A percentile compares a stretch with the other conserved stretches of the same genome.
phyloP scores from a whole-genome alignment of 2,797 vertebrate genomes.

The Poliocrania exsul region DNA sequence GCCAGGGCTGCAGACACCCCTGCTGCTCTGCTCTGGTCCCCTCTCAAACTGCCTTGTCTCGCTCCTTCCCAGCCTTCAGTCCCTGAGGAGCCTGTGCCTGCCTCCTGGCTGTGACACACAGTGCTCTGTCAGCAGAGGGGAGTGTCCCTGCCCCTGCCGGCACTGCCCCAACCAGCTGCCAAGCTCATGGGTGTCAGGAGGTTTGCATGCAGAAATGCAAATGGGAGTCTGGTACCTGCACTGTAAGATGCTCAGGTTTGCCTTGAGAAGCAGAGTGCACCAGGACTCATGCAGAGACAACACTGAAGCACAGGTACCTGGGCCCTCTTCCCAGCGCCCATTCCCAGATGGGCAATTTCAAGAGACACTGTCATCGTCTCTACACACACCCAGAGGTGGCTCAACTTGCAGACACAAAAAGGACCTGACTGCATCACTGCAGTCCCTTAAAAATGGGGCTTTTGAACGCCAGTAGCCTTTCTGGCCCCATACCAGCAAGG shows the following conservation, averaged over 20 bases:
- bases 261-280: neutral
- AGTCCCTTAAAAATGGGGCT: neutral
- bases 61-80: neutral
- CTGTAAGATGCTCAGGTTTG: neutral
- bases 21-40: neutral
- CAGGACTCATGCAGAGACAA: neutral
- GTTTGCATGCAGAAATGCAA: neutral
- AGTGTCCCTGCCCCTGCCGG: neutral
- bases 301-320: neutral
- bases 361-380: neutral
- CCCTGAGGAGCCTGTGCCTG: neutral
- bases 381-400: neutral
- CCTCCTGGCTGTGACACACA: neutral
- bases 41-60: neutral
- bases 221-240: fast-evolving
- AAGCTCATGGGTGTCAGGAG: neutral
- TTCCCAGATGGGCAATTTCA: neutral
- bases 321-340: neutral
- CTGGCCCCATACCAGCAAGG: neutral
- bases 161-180: neutral
- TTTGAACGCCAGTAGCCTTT: neutral
- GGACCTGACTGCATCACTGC: neutral
- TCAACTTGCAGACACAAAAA: neutral
- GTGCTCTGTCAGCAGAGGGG: neutral
- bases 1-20: neutral